These are phyloP conservation scores for Halichondria panicea DNA, from an alignment of 37 sponge, comb jelly and placozoan species.

Conservation along the genomic window DNA sequence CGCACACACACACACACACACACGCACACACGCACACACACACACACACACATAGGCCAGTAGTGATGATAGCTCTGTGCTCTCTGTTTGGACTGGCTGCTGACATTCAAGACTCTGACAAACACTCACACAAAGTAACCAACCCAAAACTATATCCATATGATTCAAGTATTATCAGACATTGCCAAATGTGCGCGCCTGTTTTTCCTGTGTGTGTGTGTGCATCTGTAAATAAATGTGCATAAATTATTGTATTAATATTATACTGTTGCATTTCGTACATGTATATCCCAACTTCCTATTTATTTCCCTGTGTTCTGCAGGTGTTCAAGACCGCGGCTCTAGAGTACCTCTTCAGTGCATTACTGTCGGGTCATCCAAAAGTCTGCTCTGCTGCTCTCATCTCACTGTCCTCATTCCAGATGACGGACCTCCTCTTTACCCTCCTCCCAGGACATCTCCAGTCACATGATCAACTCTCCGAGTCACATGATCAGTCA, in stretches of 20 bases:
- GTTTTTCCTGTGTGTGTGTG: too few relatives aligned
- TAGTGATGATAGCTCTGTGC: not conserved
- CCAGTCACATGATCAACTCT: slow-evolving; percentile 2
- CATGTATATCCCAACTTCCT: not conserved
- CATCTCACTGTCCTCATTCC: slow-evolving; percentile 15
- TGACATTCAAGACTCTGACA: slow-evolving; percentile 3
- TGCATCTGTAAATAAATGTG: too few relatives aligned
- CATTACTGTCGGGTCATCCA: not conserved
- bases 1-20: too few relatives aligned
- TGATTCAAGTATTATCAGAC: too few relatives aligned
- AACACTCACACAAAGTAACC: slow-evolving; percentile 29
- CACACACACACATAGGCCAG: slow-evolving; percentile 6
- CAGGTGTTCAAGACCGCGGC: slow-evolving; percentile 34
- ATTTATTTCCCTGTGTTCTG: not conserved
- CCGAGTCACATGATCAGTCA: slow-evolving; percentile 4
- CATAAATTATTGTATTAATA: too few relatives aligned
- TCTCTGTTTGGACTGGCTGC: slow-evolving; percentile 26
- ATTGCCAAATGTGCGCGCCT: too few relatives aligned
- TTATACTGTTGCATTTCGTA: too few relatives aligned
- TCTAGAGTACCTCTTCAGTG: slow-evolving; percentile 19
- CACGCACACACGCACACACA: too few relatives aligned
- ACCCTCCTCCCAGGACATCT: slow-evolving; percentile 10
- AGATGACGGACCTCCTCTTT: slow-evolving; percentile 20
- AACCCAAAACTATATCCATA: too few relatives aligned
- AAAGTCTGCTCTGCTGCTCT: slow-evolving; percentile 18